phyloP scores from a whole-genome alignment of 2,113 vertebrate genomes.

The Chlamydotis undulata region DNA sequence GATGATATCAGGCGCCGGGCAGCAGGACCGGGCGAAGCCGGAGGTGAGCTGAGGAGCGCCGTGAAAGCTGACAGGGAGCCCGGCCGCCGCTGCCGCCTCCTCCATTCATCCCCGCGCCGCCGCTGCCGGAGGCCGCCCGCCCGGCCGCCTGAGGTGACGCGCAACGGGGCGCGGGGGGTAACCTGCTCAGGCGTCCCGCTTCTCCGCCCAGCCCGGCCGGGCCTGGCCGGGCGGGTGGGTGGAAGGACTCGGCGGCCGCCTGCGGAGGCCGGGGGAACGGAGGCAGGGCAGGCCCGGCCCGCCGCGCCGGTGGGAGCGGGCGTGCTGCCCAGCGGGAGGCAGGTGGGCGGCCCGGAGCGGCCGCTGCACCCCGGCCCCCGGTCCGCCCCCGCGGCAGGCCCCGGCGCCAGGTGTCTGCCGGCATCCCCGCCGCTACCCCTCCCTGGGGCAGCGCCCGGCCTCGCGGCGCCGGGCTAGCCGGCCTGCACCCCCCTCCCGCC shows the following conservation, averaged over 20 bases:
- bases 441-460: neutral
- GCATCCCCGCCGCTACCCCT: too few relatives aligned
- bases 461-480: too few relatives aligned
- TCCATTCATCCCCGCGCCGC: neutral
- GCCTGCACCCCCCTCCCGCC: too few relatives aligned
- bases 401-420: too few relatives aligned
- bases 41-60: rapidly evolving
- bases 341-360: neutral
- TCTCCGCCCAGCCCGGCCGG: neutral
- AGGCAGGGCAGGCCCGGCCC: too few relatives aligned
- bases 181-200: neutral
- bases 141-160: neutral
- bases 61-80: rapidly evolving
- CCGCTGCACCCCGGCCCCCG: neutral
- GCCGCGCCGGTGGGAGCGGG: too few relatives aligned
- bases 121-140: neutral
- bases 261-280: neutral
- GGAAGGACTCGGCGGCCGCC: too few relatives aligned
- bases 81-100: rapidly evolving
- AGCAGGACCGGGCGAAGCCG: neutral
- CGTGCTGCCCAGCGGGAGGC: too few relatives aligned
- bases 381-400: too few relatives aligned
- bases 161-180: neutral
- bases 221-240: neutral
- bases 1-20: neutral